Evolutionary conservation across 2,888 invertebrate species (phyloP).

Genomic region (Harpalus rubripes): DNA sequence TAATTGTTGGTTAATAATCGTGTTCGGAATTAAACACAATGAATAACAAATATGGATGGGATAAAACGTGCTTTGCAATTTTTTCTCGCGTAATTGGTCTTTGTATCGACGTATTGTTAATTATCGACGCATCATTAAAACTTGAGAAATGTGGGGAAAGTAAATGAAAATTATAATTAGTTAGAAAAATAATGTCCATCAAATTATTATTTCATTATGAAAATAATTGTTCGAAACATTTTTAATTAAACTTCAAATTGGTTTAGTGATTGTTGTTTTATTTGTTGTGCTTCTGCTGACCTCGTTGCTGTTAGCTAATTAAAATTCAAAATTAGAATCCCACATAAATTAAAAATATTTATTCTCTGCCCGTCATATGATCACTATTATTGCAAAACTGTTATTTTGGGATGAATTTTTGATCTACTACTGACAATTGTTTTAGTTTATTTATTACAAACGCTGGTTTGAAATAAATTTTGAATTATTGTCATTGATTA

Average conservation of each 20-base stretch:
- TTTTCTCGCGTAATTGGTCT: conserved; percentile 1
- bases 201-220: conserved; percentile 53
- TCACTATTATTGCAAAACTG: conserved; percentile 11
- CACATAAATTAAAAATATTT: conserved; percentile 28
- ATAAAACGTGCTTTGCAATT: background rate
- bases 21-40: background rate
- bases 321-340: conserved; percentile 46
- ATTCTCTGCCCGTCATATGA: background rate
- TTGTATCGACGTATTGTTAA: conserved; percentile 3
- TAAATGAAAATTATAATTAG: conserved; percentile 50
- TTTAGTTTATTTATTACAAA: conserved; percentile 15
- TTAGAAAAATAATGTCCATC: conserved; percentile 33
- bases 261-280: conserved; percentile 49
- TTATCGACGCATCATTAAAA: conserved; percentile 25
- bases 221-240: conserved; percentile 56
- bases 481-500: conserved; percentile 26
- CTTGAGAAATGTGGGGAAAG: conserved; percentile 27
- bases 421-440: conserved; percentile 8
- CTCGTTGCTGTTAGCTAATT: conserved; percentile 30
- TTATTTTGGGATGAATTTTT: conserved; percentile 2
- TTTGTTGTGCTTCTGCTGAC: conserved; percentile 37
- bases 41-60: background rate
- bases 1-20: background rate
- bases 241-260: conserved; percentile 57
- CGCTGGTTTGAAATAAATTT: background rate